Evolutionary conservation across 23 tunicate species (phyloP), one percentile per base, ranked within the genome.

Genomic region (Halocynthia aurantium): DNA sequence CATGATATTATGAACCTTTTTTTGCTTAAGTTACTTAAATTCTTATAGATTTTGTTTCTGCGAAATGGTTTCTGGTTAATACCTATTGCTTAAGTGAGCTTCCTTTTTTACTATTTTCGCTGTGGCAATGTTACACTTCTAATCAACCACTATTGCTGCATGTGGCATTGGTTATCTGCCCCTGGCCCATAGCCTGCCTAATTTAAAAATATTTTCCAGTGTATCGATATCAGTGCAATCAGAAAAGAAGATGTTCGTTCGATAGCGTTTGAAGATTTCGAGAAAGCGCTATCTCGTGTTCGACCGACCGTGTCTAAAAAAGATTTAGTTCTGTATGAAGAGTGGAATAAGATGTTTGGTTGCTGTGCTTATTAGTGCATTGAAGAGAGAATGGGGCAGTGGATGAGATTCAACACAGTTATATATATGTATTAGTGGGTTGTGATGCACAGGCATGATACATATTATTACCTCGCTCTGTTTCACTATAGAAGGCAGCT

Each of bases 201-300:
- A 31, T 31, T 31, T 31, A 31, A 31, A 31, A 31, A 10, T 70
- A 44, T 19, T 0, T 19, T 50, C 10, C 76, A 80, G 83, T 54
- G 52, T 40, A 20, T 77, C 67, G 98, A 92, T 73, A 92, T 92
- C 31, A 82, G 83, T 52, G 67, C 76, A 53, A 86, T 92, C 5
- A 67, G 67, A 8, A 86, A 86, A 62, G 90, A 92, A 21, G 98
- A 92, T 22, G 98, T 92, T 11, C 88, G 92, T 10, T 85, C 98
- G 15, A 92, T 92, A 55, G 67, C 64, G 67, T 4, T 81, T 7
- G 78, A 86, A 6, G 98, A 92, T 83, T 92, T 92, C 61, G 19
- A 70, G n/a, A 86, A 77, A 22, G 89, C 98, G 5, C 56, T 92
- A 63, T 56, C 64, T 51, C 82, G 88, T 52, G 98, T 92, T 11